A percentile compares a stretch with the other conserved stretches of the same genome.
phyloP scores from a whole-genome alignment of 30 jellyfish, hydroid and myxozoan species.

The Haliclystus octoradiatus region DNA sequence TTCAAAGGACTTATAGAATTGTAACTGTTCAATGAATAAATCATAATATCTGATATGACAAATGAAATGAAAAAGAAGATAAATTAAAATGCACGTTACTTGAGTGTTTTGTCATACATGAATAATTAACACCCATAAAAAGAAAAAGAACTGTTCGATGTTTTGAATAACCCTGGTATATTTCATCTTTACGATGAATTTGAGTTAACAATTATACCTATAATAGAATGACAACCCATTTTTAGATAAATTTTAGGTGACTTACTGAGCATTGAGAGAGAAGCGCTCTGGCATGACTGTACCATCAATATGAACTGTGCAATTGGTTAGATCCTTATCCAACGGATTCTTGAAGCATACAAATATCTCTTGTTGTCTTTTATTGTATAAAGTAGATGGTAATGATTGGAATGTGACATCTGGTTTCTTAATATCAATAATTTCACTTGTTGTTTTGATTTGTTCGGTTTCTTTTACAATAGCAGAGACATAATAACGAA shows the following conservation, averaged over 20 bases:
- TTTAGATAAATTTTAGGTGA: background rate
- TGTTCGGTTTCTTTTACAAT: slow-evolving; percentile 39
- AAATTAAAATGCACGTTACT: background rate
- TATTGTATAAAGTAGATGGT: slow-evolving; percentile 14
- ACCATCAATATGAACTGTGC: slow-evolving; percentile 66
- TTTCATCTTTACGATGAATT: too few species aligned
- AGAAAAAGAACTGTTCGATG: too few species aligned
- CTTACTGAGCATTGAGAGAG: slow-evolving; percentile 21
- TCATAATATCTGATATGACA: too few species aligned
- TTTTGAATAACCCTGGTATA: too few species aligned
- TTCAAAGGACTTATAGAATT: too few species aligned
- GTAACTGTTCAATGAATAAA: too few species aligned
- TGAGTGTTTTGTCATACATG: too few species aligned
- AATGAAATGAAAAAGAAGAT: too few species aligned
- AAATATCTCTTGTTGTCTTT: slow-evolving; percentile 13
- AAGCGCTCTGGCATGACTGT: slow-evolving; percentile 57
- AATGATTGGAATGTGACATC: slow-evolving; percentile 11
- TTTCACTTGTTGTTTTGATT: slow-evolving; percentile 34
- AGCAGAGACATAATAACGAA: slow-evolving; percentile 47
- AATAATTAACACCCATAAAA: too few species aligned
- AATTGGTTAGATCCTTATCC: slow-evolving; percentile 23
- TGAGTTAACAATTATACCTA: too few species aligned
- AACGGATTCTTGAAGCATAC: slow-evolving; percentile 47
- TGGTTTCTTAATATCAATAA: slow-evolving; percentile 45
- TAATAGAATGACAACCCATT: too few species aligned